These are phyloP conservation scores for Cephus cinctus DNA, from an alignment of 1,140 invertebrate species.

Conservation along the genomic window DNA sequence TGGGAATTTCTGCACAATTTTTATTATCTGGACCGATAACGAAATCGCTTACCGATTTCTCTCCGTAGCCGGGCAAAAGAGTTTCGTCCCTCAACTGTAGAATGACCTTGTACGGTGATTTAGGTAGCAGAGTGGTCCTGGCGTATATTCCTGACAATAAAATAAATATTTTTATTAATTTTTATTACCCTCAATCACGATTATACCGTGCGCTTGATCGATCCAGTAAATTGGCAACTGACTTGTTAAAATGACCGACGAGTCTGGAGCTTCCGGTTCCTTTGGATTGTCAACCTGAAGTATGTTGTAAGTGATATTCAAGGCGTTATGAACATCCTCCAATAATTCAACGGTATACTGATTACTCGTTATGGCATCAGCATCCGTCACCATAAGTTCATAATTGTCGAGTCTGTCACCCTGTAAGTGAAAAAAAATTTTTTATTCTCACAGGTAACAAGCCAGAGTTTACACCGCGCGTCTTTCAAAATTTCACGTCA, in stretches of 20 bases:
- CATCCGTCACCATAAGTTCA: slow-evolving; percentile 42
- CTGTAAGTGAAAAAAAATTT: slow-evolving; percentile 26
- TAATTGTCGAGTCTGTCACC: slow-evolving; percentile 40
- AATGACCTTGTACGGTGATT: slow-evolving; percentile 49
- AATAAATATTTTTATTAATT: slow-evolving; percentile 4
- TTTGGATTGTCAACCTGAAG: slow-evolving; percentile 34
- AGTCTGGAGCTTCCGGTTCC: slow-evolving; percentile 26
- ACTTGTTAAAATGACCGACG: slow-evolving; percentile 43
- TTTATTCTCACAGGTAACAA: not conserved
- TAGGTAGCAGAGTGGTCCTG: slow-evolving; percentile 44
- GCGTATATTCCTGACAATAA: slow-evolving; percentile 37
- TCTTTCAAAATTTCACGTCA: not conserved
- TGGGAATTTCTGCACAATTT: too few relatives aligned
- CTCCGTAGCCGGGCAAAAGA: slow-evolving; percentile 36
- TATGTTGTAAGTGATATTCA: slow-evolving; percentile 40
- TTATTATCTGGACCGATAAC: slow-evolving; percentile 9
- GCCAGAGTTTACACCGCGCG: not conserved
- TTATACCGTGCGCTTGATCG: too few relatives aligned
- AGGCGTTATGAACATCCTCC: slow-evolving; percentile 37
- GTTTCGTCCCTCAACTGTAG: slow-evolving; percentile 48
- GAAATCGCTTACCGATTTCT: slow-evolving; percentile 39
- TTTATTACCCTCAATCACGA: too few relatives aligned
- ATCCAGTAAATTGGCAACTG: slow-evolving; percentile 23
- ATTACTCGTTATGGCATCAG: slow-evolving; percentile 38
- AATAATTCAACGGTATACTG: slow-evolving; percentile 39